Evolutionary conservation across 2,888 invertebrate genomes (phyloP), one percentile per base, ranked within the genome.

Genomic region (Anaspis maculata): DNA sequence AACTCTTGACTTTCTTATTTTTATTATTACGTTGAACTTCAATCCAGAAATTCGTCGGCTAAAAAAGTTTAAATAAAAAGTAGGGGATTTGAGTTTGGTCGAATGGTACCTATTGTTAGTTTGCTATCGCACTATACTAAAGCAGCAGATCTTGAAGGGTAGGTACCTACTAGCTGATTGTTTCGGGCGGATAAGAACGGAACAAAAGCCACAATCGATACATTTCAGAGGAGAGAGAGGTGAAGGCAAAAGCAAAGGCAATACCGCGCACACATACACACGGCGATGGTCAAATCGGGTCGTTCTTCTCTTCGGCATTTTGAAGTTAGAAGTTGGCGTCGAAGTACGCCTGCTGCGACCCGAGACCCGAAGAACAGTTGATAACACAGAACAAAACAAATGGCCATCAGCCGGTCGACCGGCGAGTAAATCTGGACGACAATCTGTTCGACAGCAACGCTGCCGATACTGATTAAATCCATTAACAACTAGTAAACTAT

Each of bases 181-280:
- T n/a, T n/a, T n/a, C n/a, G n/a, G n/a, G n/a, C n/a, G n/a, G n/a
- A n/a, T n/a, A n/a, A n/a, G n/a, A n/a, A n/a, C n/a, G n/a, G n/a
- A n/a, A 50, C 49, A 46, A 45, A 46, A 46, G 39, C 42, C 40
- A 46, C 43, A 49, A 49, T 49, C 49, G 39, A 49, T 49, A 49
- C 47, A 47, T 49, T 43, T 46, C 44, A 41, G 44, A 30, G 34
- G 45, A 30, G 29, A 49, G 45, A 26, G 29, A 52, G 47, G 48
- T 47, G 48, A 47, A 46, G 45, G 45, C 45, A 46, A 49, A 44
- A 46, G 47, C 48, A 45, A 45, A n/a, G n/a, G n/a, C n/a, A n/a
- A n/a, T n/a, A n/a, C 44, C 43, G 42, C 16, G 4, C 15, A 37
- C 25, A 25, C 36, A 25, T 25, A 30, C 34, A 21, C 32, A n/a